phyloP scores from a whole-genome alignment of 2,888 invertebrate genomes.

The Phymatocera aterrima region DNA sequence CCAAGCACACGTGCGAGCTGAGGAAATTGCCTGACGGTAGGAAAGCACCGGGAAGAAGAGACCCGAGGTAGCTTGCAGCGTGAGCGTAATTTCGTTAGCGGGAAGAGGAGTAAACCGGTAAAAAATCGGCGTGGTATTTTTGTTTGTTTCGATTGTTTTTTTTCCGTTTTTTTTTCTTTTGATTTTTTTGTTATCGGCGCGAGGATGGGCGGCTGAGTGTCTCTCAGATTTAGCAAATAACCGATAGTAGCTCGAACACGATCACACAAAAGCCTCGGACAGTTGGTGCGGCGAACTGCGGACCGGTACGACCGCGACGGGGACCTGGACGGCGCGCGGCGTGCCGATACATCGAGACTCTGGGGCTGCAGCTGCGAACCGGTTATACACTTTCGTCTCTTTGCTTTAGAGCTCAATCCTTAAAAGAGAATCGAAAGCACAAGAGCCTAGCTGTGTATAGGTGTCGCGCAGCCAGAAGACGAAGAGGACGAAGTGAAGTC shows the following conservation, averaged over 20 bases:
- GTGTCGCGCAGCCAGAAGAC: conserved; percentile 38
- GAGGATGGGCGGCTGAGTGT: background rate
- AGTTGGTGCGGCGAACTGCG: conserved; percentile 40
- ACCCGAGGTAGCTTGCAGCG: background rate
- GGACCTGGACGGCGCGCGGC: conserved; percentile 29
- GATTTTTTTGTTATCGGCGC: too few species aligned
- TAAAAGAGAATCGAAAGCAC: conserved; percentile 59
- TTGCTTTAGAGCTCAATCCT: conserved; percentile 55
- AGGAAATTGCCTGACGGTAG: background rate
- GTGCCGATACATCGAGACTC: conserved; percentile 52
- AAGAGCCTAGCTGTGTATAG: conserved; percentile 40
- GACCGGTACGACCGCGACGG: conserved; percentile 21
- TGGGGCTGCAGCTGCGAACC: conserved; percentile 72
- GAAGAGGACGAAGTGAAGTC: background rate
- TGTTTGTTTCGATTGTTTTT: too few species aligned
- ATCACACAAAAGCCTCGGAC: conserved; percentile 36
- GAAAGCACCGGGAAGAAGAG: background rate
- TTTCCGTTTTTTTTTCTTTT: too few species aligned
- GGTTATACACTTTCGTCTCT: conserved; percentile 70
- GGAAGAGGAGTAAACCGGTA: too few species aligned
- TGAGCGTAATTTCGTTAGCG: background rate
- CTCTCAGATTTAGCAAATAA: conserved; percentile 9
- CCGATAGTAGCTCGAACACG: conserved; percentile 22
- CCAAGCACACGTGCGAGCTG: background rate
- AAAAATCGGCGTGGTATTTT: too few species aligned